Conservation (phyloP, 2,888 invertebrate genomes). For the Chromoteleia sp. region DNA sequence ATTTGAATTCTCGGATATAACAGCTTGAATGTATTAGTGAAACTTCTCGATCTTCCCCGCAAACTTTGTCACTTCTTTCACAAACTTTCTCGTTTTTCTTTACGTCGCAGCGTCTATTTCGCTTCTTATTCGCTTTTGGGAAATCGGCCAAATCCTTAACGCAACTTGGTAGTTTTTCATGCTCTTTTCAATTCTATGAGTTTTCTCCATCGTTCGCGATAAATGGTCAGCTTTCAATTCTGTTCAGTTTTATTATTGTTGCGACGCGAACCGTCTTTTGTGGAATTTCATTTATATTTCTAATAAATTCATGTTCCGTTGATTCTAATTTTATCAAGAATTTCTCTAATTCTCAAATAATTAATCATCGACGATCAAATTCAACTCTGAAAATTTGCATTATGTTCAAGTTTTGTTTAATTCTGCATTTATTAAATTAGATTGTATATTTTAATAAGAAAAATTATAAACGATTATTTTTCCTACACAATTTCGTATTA, state of each 20-base stretch:
- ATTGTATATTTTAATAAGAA: too few relatives aligned
- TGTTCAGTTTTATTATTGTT: neutral
- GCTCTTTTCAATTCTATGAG: conserved; percentile 15
- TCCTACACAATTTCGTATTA: too few relatives aligned
- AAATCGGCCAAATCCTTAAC: conserved; percentile 7
- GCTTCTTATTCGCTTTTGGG: conserved; percentile 14
- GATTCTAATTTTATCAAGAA: too few relatives aligned
- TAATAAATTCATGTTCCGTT: too few relatives aligned
- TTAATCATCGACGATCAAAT: too few relatives aligned
- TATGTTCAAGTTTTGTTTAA: too few relatives aligned
- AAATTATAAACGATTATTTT: too few relatives aligned
- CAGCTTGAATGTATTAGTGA: conserved; percentile 24
- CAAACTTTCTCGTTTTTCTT: conserved; percentile 19
- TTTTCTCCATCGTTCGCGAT: neutral
- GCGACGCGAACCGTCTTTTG: neutral
- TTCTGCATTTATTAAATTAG: too few relatives aligned
- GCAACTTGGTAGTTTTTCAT: neutral
- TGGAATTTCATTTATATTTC: too few relatives aligned
- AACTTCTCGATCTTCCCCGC: conserved; percentile 27
- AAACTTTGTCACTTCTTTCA: conserved; percentile 26
- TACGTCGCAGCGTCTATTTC: neutral
- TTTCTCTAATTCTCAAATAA: too few relatives aligned
- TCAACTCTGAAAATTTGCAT: too few relatives aligned
- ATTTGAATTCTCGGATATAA: conserved; percentile 30
- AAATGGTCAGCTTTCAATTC: conserved; percentile 3